A percentile compares a stretch with the other conserved stretches of the same genome.
phyloP scores from a whole-genome alignment of 1,140 invertebrate species.

The Micrasema minimum region DNA sequence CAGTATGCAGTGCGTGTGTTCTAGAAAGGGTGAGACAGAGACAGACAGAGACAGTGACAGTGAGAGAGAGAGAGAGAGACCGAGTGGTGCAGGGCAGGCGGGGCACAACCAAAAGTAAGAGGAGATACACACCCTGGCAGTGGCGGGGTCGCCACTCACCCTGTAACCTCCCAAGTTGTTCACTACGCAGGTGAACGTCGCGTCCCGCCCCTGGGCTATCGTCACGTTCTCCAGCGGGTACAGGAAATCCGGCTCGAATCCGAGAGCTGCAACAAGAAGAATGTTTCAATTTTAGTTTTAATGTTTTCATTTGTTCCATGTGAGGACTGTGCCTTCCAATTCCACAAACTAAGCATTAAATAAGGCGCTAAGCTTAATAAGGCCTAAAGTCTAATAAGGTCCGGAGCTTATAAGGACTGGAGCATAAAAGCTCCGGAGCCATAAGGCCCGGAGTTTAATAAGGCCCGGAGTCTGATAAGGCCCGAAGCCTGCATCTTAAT shows the following conservation, averaged over 20 bases:
- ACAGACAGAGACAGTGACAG: conserved; percentile 45
- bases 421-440: too few relatives aligned
- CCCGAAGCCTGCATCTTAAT: too few relatives aligned
- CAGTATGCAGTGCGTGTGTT: conserved; percentile 14
- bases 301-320: too few relatives aligned
- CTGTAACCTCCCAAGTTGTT: conserved; percentile 91
- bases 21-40: conserved; percentile 31
- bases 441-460: too few relatives aligned
- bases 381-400: too few relatives aligned
- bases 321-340: too few relatives aligned
- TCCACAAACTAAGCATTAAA: too few relatives aligned
- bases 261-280: conserved; percentile 63
- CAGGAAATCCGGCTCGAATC: conserved; percentile 85
- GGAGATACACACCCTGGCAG: conserved; percentile 80
- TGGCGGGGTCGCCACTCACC: conserved; percentile 89
- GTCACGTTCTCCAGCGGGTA: conserved; percentile 88
- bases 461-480: too few relatives aligned
- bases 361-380: too few relatives aligned
- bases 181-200: conserved; percentile 89
- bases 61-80: conserved; percentile 51
- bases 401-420: too few relatives aligned
- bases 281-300: too few relatives aligned
- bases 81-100: conserved; percentile 54
- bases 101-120: conserved; percentile 58
- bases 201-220: conserved; percentile 86